Base-by-base conservation (phyloP, 1,140 invertebrate species). In the Tenebrio molitor region DNA sequence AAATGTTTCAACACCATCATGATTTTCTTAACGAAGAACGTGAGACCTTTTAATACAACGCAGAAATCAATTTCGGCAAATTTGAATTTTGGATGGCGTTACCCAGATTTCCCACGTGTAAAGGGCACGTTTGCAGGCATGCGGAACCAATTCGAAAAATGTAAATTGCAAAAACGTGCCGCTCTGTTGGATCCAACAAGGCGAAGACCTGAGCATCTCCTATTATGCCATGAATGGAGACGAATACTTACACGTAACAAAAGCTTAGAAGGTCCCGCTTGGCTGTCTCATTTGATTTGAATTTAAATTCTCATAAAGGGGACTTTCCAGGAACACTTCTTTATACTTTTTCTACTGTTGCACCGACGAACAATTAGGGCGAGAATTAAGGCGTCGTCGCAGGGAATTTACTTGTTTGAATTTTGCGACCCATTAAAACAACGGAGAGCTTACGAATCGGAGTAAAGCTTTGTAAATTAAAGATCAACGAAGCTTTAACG, bases 381-480 rank as follows among this genome's bases (percentile, higher is more conserved):
- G 0, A 12, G 2, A 46, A 46, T 39, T 39, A 46, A 15, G 4
- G n/a, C n/a, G n/a, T n/a, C n/a, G n/a, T n/a, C n/a, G n/a, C n/a
- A 12, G 16, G 14, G 10, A 41, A 41, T 41, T 41, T 41, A 4
- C 4, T 14, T 10, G 42, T 15, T 16, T 5, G 4, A 17, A 15
- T 19, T 46, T 15, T 17, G 42, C 10, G 2, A 46, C 5, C 16
- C 42, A 46, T 46, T 46, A 46, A 15, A 46, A 10, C 17, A 46
- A 17, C 42, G 14, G 36, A 2, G 15, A 46, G 42, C 12, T 46
- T 46, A 16, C 16, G 14, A 46, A 46, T 46, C 5, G 10, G 16
- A 46, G 17, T 17, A 46, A 46, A 46, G 42, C 42, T 46, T 46
- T 46, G 17, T 46, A 46, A 46, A 46, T 46, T 46, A 46, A 46